Evolutionary conservation across 2,113 vertebrate species (phyloP), one percentile per base, ranked within the genome.

Genomic region (Salvelinus sp.): DNA sequence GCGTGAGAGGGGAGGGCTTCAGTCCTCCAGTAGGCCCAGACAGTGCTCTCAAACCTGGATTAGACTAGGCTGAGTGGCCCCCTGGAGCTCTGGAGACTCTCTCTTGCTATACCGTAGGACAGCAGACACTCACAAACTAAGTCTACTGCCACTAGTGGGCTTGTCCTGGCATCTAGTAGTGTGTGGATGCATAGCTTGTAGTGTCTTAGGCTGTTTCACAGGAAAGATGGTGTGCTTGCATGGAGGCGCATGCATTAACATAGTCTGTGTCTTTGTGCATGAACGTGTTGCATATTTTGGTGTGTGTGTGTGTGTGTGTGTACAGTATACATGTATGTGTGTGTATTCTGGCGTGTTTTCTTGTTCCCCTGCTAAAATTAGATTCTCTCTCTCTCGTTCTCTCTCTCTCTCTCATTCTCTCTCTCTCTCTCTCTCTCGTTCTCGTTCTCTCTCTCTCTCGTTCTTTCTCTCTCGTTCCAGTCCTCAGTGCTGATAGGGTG

Each of bases 401-500:
- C 79, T 2, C 79, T 72, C 79, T 77, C 3, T 82, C 76, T 22
- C 79, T 48, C 74, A 2, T 79, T 65, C 23, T 28, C 63, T 10
- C 76, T 22, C 78, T 30, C n/a, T n/a, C 72, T 72, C 79, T 78
- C 4, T 82, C 76, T 22, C 79, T 48, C 73, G 6, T 1, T 23
- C 18, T 62, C 18, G 13, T 27, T 27, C 80, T 72, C 79, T 77
- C 3, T 82, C 76, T 22, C 79, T 48, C 74, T 62, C 58, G 16
- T 2, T 30, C 64, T 67, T 4, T 33, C 63, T 10, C 22, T 22
- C 60, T n/a, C 60, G 6, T 22, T 25, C 22, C 88, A 98, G 96
- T 98, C 92, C 94, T 96, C 90, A 93, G 94, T 68, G 87, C 92
- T 28, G 94, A 95, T 69, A 93, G 94, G 0, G 91, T 92, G 83